Evolutionary conservation across 1,140 invertebrate species (phyloP), one percentile per base, ranked within the genome.

Genomic region (Zaprionus camerounensis): DNA sequence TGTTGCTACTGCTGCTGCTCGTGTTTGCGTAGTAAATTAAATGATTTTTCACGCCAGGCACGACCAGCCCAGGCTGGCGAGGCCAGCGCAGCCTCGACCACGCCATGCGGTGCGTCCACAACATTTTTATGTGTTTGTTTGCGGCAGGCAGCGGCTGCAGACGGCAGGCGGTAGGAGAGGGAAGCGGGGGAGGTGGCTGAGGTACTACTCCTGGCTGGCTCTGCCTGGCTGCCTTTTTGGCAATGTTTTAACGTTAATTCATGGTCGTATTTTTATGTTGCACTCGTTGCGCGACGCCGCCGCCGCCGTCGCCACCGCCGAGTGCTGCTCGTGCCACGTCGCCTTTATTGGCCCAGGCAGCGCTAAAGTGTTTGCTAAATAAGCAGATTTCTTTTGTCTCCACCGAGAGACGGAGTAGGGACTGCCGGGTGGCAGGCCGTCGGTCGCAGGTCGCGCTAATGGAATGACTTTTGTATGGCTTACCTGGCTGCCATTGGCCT

Each of bases 231-330:
- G 80, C 81, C 78, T 88, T 88, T 90, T 83, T 81, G 91, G 85
- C 82, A 91, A 91, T 92, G 91, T 91, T 91, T 91, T 87, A 91
- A 91, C 91, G 91, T 86, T 91, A 92, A 91, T 91, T 92, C 91
- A 87, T 91, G 85, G 80, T 91, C 81, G 81, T 91, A 80, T 91
- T 91, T 92, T 84, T 91, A 82, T 88, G 85, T 81, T 88, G 84
- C 85, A 82, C 80, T 80, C 78, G 78, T 74, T 82, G 80, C 53
- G 71, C 70, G 66, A 64, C 58, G 66, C 41, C 59, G 53, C 57
- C 51, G 31, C 13, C 46, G 68, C 36, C 36, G 53, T 3, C 12
- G 34, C 6, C n/a, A n/a, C n/a, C n/a, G n/a, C n/a, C 12, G 36
- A 0, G 12, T 13, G 36, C 12, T 13, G 12, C 36, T 5, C 41